Conservation (phyloP, 2,113 vertebrate species). For the Solea solea region DNA sequence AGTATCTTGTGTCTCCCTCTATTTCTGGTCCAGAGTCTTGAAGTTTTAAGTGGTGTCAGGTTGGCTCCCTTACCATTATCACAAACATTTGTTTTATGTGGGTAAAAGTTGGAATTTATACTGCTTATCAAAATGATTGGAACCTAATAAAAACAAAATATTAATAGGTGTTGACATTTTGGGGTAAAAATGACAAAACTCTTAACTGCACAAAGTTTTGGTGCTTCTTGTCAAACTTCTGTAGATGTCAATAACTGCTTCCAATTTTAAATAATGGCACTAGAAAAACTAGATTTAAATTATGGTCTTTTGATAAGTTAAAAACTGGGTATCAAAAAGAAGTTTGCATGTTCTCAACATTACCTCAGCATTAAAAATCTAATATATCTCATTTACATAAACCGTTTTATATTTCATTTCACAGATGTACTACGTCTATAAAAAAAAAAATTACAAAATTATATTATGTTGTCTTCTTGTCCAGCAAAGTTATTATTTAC, state of each 20-base stretch:
- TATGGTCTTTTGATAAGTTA: not conserved
- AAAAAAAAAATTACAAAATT: constrained; percentile 37
- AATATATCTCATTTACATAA: constrained; percentile 14
- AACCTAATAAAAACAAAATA: too few relatives aligned
- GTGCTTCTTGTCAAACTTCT: constrained; percentile 36
- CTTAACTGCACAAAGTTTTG: not conserved
- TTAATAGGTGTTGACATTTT: too few relatives aligned
- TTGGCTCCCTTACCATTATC: constrained; percentile 73
- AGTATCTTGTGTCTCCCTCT: constrained; percentile 18
- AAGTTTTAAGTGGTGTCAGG: constrained; percentile 54
- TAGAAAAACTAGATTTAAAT: too few relatives aligned
- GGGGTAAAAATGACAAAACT: constrained; percentile 11
- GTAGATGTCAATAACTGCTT: constrained; percentile 34
- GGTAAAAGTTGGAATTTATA: constrained; percentile 27
- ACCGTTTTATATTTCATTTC: constrained; percentile 24
- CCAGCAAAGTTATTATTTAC: constrained; percentile 6
- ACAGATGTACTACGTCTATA: constrained; percentile 24
- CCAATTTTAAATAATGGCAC: not conserved
- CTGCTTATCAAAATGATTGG: constrained; percentile 52
- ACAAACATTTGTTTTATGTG: constrained; percentile 47
- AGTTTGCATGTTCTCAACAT: constrained; percentile 3
- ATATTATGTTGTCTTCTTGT: constrained; percentile 35
- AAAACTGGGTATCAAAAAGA: constrained; percentile 10
- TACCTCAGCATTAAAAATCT: constrained; percentile 28
- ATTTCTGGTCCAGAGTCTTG: constrained; percentile 48